Percentiles rank a stretch among this genome's conserved stretches.
Evolutionary conservation across 2,113 vertebrate genomes (phyloP).

Genomic region (Nycticryphes semicollaris): DNA sequence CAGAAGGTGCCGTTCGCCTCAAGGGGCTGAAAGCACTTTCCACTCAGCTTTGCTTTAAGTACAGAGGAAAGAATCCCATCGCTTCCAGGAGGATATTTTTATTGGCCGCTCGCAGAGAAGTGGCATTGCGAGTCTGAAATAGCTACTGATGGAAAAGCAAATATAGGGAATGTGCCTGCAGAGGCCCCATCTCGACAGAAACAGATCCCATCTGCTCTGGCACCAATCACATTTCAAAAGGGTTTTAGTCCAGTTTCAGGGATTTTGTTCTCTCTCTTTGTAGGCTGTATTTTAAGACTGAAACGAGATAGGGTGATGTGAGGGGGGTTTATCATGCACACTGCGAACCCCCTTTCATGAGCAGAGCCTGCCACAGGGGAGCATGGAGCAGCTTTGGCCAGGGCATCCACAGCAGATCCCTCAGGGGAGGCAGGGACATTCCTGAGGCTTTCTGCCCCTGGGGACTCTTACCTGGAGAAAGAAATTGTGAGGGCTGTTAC

Average conservation of each 20-base stretch:
- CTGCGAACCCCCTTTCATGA: accelerated
- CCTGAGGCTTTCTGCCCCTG: background rate
- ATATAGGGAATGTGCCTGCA: slow-evolving; percentile 3
- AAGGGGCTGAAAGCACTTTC: background rate
- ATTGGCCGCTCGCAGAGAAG: background rate
- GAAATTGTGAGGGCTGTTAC: accelerated
- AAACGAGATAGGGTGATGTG: background rate
- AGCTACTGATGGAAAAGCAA: slow-evolving; percentile 15
- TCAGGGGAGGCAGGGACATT: background rate
- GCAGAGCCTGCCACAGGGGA: background rate
- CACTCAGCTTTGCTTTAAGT: background rate
- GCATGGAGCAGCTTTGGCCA: background rate
- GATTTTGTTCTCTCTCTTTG: background rate
- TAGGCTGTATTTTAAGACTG: background rate
- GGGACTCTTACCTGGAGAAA: background rate
- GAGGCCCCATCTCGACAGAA: background rate
- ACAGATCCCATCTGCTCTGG: slow-evolving; percentile 31
- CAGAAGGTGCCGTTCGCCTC: background rate
- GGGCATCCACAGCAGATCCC: background rate
- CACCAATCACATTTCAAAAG: background rate
- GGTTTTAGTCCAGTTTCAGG: background rate
- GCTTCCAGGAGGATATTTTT: slow-evolving; percentile 32
- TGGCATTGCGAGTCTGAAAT: slow-evolving; percentile 26
- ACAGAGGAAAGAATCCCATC: background rate
- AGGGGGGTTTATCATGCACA: background rate